Evolutionary conservation across 1,140 invertebrate genomes (phyloP).

Genomic region (Solen grandis): DNA sequence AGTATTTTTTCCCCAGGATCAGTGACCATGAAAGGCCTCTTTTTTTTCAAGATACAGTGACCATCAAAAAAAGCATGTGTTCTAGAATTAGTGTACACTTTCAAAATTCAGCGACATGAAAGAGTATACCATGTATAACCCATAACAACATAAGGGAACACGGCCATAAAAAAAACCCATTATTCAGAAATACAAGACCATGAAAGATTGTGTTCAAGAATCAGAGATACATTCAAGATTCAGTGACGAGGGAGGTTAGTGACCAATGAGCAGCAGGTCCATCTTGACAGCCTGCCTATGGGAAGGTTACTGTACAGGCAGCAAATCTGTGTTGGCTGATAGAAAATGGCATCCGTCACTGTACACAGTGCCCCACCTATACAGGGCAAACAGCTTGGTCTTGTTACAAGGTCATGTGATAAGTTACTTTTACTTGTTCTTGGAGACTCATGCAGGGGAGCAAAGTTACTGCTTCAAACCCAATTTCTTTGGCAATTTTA

Average conservation of each 20-base stretch:
- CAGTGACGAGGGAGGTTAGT: not conserved
- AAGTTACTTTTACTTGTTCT: too few species aligned
- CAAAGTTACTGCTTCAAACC: too few species aligned
- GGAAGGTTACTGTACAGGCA: constrained; percentile 47
- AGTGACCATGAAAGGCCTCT: not conserved
- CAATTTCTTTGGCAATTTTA: too few species aligned
- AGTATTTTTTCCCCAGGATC: too few species aligned
- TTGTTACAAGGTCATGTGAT: too few species aligned
- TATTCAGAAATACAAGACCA: not conserved
- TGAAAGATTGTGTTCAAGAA: not conserved
- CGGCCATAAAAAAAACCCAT: not conserved
- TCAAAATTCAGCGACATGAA: too few species aligned
- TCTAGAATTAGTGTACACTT: not conserved
- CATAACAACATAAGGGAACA: not conserved
- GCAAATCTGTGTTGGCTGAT: constrained; percentile 64
- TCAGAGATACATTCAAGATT: not conserved
- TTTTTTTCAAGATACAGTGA: not conserved
- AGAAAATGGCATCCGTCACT: not conserved
- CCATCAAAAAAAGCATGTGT: not conserved
- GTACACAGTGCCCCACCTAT: too few species aligned
- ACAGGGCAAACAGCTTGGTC: too few species aligned
- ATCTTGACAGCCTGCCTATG: constrained; percentile 65
- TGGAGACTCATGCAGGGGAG: too few species aligned
- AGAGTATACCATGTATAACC: not conserved
- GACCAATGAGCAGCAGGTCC: constrained; percentile 60